phyloP scores from a whole-genome alignment of 1,140 invertebrate genomes.

The Pseudomyrmex cubaensis region DNA sequence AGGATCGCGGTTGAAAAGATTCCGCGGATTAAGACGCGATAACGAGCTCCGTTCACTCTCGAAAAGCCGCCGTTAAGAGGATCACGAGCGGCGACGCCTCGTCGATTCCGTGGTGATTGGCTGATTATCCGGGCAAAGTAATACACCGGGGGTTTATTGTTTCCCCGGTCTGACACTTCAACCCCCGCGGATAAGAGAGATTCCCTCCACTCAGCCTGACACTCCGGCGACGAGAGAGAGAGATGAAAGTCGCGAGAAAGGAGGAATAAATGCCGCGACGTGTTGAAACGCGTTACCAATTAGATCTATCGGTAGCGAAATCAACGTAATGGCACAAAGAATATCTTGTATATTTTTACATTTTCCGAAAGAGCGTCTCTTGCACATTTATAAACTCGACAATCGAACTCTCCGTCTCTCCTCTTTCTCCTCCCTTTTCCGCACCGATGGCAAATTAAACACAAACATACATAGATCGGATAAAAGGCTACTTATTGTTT shows the following conservation, averaged over 20 bases:
- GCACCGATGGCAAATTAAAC: too few species aligned
- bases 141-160: constrained; percentile 73
- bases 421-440: background rate
- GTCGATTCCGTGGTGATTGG: constrained; percentile 71
- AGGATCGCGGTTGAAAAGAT: constrained; percentile 78
- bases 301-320: constrained; percentile 53
- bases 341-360: constrained; percentile 21
- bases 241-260: constrained; percentile 61
- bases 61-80: constrained; percentile 73
- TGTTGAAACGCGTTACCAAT: constrained; percentile 61
- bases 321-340: constrained; percentile 1
- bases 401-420: background rate
- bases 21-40: constrained; percentile 79
- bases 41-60: constrained; percentile 76
- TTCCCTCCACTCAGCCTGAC: constrained; percentile 63
- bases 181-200: constrained; percentile 62
- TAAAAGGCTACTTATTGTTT: too few species aligned
- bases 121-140: constrained; percentile 75
- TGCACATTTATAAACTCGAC: background rate
- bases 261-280: constrained; percentile 52
- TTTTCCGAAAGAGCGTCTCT: background rate
- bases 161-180: constrained; percentile 74
- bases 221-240: constrained; percentile 60
- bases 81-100: constrained; percentile 66
- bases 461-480: too few species aligned